phyloP scores from a whole-genome alignment of 2,797 vertebrate genomes.

The Eulemur albifrons region DNA sequence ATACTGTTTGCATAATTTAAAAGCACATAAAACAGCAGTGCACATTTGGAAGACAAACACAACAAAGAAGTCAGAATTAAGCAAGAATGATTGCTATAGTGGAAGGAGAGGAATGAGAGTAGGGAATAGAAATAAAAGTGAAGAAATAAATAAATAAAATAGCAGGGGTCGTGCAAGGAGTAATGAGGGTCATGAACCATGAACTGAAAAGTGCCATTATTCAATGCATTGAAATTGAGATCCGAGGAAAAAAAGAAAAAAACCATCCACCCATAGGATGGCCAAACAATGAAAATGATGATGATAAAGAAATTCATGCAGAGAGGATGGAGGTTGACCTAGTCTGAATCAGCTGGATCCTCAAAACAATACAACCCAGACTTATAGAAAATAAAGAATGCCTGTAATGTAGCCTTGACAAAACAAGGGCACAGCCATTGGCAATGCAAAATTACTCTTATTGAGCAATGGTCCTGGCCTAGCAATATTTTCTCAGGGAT shows the following conservation, averaged over 20 bases:
- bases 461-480: slow-evolving; percentile 44
- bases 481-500: slow-evolving; percentile 60
- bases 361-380: not conserved
- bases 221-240: not conserved
- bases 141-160: not conserved
- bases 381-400: slow-evolving; percentile 61
- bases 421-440: slow-evolving; percentile 38
- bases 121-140: not conserved
- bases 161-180: not conserved
- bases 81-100: not conserved
- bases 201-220: not conserved
- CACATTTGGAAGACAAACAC: not conserved
- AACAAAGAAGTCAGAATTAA: not conserved
- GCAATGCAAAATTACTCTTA: slow-evolving; percentile 63
- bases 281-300: not conserved
- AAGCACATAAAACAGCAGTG: not conserved
- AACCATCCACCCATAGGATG: not conserved
- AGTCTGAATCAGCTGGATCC: not conserved
- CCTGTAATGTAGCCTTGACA: not conserved
- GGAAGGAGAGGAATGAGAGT: not conserved
- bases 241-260: not conserved
- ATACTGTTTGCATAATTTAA: not conserved
- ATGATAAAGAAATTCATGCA: not conserved
- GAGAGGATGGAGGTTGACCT: not conserved
- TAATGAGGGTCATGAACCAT: not conserved